Conservation (phyloP, 2,888 invertebrate species). For the Nemotelus nigrinus region DNA sequence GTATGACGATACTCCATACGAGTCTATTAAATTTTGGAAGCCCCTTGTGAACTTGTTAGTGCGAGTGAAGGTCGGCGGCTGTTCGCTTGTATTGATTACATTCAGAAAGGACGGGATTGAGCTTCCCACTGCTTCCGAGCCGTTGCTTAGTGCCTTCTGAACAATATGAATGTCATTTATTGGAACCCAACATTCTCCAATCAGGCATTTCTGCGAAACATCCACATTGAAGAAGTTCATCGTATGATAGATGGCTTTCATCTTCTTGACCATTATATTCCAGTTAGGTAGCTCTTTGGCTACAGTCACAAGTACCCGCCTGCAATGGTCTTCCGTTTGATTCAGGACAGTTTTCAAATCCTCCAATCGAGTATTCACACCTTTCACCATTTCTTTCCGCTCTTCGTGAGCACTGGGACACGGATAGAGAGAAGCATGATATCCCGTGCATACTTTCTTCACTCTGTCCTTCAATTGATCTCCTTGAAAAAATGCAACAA, state of each 20-base stretch:
- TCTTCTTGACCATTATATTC: conserved; percentile 90
- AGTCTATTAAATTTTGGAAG: conserved; percentile 88
- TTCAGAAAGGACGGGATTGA: conserved; percentile 91
- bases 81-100: conserved; percentile 77
- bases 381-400: conserved; percentile 88
- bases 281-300: conserved; percentile 90
- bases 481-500: conserved; percentile 90
- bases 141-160: conserved; percentile 80
- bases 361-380: conserved; percentile 88
- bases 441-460: conserved; percentile 93
- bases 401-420: conserved; percentile 89
- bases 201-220: conserved; percentile 86
- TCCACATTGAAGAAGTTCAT: conserved; percentile 89
- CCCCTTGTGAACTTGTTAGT: conserved; percentile 89
- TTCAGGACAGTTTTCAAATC: conserved; percentile 87
- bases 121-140: conserved; percentile 82
- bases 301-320: conserved; percentile 85
- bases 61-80: conserved; percentile 87
- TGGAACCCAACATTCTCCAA: conserved; percentile 88
- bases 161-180: conserved; percentile 77
- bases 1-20: conserved; percentile 89
- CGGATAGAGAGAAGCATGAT: conserved; percentile 91
- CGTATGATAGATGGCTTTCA: conserved; percentile 92
- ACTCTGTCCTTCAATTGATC: conserved; percentile 90
- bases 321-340: conserved; percentile 93